Evolutionary conservation across 2,797 vertebrate genomes (phyloP).

Genomic region (Trachurus trachurus): DNA sequence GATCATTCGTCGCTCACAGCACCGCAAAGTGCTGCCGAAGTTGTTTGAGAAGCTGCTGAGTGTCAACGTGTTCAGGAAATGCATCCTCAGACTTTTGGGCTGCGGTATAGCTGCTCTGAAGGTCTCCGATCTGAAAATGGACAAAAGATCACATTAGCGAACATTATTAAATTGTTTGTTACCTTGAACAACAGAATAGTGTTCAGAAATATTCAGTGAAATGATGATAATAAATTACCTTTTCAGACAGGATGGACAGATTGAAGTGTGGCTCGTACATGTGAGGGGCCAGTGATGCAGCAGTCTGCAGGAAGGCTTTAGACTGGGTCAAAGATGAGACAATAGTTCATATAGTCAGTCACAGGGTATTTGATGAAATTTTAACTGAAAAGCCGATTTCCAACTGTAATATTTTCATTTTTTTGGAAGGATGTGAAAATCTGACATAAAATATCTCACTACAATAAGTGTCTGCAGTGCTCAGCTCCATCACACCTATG

Average conservation of each 20-base stretch:
- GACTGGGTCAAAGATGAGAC: slow-evolving; percentile 83
- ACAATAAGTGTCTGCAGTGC: background rate
- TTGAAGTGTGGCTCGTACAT: slow-evolving; percentile 99
- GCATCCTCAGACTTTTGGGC: slow-evolving; percentile 92
- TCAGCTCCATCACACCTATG: background rate
- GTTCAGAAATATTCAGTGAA: background rate
- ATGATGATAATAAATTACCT: slow-evolving; percentile 85
- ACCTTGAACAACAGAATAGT: background rate
- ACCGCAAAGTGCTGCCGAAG: slow-evolving; percentile 93
- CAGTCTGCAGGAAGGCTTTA: slow-evolving; percentile 94
- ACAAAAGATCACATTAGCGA: slow-evolving; percentile 10
- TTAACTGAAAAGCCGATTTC: slow-evolving; percentile 6
- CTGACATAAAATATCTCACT: no score
- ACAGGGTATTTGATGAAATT: background rate
- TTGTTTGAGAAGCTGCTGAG: slow-evolving; percentile 93
- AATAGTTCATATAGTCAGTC: background rate
- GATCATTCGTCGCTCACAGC: slow-evolving; percentile 82
- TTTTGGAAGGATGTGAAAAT: no score
- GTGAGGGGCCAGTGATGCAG: slow-evolving; percentile 92
- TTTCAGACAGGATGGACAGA: slow-evolving; percentile 92
- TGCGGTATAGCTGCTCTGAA: slow-evolving; percentile 94
- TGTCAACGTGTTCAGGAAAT: slow-evolving; percentile 96
- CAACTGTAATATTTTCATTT: background rate
- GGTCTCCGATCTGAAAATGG: slow-evolving; percentile 92
- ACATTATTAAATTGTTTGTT: background rate